Percentiles rank a stretch among this genome's conserved stretches.
Evolutionary conservation across 1,140 invertebrate genomes (phyloP).

Genomic region (Trachymyrmex cornetzi): DNA sequence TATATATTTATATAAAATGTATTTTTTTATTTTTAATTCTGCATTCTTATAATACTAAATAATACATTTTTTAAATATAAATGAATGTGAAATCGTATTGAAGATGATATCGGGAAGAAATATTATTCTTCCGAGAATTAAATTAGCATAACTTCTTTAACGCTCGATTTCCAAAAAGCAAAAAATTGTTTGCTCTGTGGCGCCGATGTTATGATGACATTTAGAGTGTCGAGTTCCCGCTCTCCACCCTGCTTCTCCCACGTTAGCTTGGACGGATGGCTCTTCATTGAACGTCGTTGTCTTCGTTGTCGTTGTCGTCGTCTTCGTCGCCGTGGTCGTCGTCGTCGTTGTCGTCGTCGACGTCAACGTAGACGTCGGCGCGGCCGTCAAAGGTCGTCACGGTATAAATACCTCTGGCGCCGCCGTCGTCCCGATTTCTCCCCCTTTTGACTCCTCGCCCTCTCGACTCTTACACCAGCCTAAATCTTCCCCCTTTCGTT

Average conservation of each 20-base stretch:
- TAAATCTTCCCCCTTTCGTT: constrained; percentile 39
- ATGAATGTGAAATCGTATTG: constrained; percentile 1
- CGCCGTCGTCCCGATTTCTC: constrained; percentile 71
- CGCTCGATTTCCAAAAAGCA: neutral
- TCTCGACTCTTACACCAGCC: constrained; percentile 59
- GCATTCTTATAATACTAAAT: neutral
- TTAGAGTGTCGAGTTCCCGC: constrained; percentile 59
- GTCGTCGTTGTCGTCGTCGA: constrained; percentile 9
- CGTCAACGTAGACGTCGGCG: constrained; percentile 64
- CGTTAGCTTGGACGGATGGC: constrained; percentile 62
- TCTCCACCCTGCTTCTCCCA: constrained; percentile 50
- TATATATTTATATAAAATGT: no score
- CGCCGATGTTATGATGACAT: constrained; percentile 57
- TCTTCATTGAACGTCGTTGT: constrained; percentile 75
- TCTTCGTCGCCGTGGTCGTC: neutral
- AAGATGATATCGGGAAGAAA: neutral
- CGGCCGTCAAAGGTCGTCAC: constrained; percentile 78
- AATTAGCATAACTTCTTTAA: neutral
- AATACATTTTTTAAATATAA: neutral
- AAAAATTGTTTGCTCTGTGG: neutral
- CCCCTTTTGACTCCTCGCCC: constrained; percentile 40
- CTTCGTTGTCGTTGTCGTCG: constrained; percentile 61
- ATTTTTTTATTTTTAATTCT: neutral
- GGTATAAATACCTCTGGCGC: constrained; percentile 80
- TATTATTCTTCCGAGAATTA: neutral